Conservation (phyloP, 2,113 vertebrate species). For the Beaufortia kweichowensis region DNA sequence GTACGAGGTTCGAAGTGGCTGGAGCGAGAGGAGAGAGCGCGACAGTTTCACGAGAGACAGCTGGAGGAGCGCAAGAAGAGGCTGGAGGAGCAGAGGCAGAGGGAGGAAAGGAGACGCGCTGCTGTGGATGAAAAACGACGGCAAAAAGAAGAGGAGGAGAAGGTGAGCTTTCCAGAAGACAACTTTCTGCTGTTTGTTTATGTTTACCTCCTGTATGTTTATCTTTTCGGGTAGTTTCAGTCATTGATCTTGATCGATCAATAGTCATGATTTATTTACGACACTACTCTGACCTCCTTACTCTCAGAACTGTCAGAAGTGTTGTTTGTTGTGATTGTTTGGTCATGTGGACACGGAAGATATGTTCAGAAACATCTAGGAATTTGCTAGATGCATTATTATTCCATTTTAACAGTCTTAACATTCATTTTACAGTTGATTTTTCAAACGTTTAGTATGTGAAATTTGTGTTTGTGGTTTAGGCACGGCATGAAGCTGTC, state of each 20-base stretch:
- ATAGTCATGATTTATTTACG: too few relatives aligned
- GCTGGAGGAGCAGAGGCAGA: constrained; percentile 87
- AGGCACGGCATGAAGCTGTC: constrained; percentile 86
- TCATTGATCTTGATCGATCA: too few relatives aligned
- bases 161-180: constrained; percentile 68
- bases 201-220: neutral
- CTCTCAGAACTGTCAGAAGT: too few relatives aligned
- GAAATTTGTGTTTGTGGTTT: constrained; percentile 22
- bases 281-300: too few relatives aligned
- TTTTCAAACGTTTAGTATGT: neutral
- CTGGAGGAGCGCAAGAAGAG: constrained; percentile 85
- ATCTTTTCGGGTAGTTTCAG: neutral
- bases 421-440: too few relatives aligned
- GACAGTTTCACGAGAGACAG: constrained; percentile 88
- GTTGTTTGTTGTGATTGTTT: too few relatives aligned
- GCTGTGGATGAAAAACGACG: constrained; percentile 92
- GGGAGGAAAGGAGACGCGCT: constrained; percentile 83
- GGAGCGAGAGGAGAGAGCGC: constrained; percentile 85
- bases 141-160: constrained; percentile 88
- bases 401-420: too few relatives aligned
- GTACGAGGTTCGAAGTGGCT: constrained; percentile 84
- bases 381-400: too few relatives aligned
- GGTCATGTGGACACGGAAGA: too few relatives aligned
- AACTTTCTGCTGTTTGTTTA: neutral
- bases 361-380: too few relatives aligned